Evolutionary conservation across 2,888 invertebrate species (phyloP), one percentile per base, ranked within the genome.

Genomic region (Heteromurus nitidus): DNA sequence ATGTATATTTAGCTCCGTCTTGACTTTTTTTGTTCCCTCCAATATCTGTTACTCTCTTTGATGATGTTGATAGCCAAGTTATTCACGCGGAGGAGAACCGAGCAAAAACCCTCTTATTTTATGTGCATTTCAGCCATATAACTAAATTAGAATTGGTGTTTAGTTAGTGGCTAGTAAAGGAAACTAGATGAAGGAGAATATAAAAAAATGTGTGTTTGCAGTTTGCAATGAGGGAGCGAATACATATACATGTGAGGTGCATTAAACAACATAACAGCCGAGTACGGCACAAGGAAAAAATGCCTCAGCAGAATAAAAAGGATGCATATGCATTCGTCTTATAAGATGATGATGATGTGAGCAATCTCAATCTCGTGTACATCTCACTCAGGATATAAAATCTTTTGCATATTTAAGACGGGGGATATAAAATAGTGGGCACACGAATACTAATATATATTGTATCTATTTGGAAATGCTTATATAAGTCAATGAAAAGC

Each of bases 61-160:
- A 42, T 36, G 30, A 67, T 62, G 55, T 36, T 67, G 58, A 55
- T 75, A 31, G 36, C 42, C 50, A 55, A 55, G 30, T 53, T 67
- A 75, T 58, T 58, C 72, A 60, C 26, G 22, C 55, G 58, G 65
- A 42, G 13, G 16, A 30, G 42, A 50, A 30, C 9, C 30, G 31
- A 26, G 47, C 42, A 42, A n/a, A 62, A 75, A 53, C 55, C 42
- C 42, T 75, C 36, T 47, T 67, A 7, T 18, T 53, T 74, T 55
- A 74, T 55, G 65, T 28, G 18, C 18, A 67, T 65, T 55, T 75
- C 64, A 74, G 36, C 53, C 64, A 30, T 73, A 44, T 64, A 50
- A 65, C 65, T 75, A 42, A 67, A 75, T 75, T 75, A 75, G 67
- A 67, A 74, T 62, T 73, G 50, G 18, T 73, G 44, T 64, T 73